Base-by-base conservation (phyloP, 1,140 invertebrate genomes). In the Bactericera cockerelli region DNA sequence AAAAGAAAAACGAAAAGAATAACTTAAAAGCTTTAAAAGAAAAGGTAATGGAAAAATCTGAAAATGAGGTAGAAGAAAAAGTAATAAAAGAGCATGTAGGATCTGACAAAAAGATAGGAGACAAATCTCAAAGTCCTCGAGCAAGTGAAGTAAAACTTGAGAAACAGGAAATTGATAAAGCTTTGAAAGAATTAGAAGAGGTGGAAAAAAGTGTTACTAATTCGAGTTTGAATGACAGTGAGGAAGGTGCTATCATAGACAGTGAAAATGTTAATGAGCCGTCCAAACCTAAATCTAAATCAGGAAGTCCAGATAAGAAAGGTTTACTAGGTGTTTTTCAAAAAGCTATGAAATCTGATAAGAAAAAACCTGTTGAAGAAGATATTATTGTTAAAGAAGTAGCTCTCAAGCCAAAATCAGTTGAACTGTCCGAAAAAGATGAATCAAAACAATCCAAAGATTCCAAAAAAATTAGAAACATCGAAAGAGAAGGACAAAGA, bases 221-320 rank as follows among this genome's bases (percentile, higher is more conserved):
- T 24, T n/a, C 26, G 6, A 57, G 59, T 16, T 3, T 55, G 0
- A 59, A 62, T 49, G 22, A 49, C 4, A 49, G n/a, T 6, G 22
- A 49, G n/a, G 19, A 49, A 31, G n/a, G n/a, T 59, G 25, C 59
- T 60, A 26, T 54, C 64, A 38, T 24, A 58, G 19, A 58, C 60
- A 13, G 61, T 63, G 28, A 39, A 62, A 55, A 63, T 16, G 55
- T 42, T 11, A 1, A 26, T 14, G n/a, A 61, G n/a, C n/a, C n/a
- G n/a, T n/a, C n/a, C n/a, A n/a, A n/a, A n/a, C n/a, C n/a, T n/a
- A n/a, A n/a, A n/a, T n/a, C n/a, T 14, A 31, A 31, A 57, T 14
- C 19, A 57, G 16, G 55, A 57, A 26, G 55, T 13, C 26, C 11
- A 57, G 55, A 25, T 14, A 28, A 57, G 33, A 25, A 31, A 22